Evolutionary conservation across 2,888 invertebrate genomes (phyloP), one percentile per base, ranked within the genome.

Genomic region (Orchesellides sinensis): DNA sequence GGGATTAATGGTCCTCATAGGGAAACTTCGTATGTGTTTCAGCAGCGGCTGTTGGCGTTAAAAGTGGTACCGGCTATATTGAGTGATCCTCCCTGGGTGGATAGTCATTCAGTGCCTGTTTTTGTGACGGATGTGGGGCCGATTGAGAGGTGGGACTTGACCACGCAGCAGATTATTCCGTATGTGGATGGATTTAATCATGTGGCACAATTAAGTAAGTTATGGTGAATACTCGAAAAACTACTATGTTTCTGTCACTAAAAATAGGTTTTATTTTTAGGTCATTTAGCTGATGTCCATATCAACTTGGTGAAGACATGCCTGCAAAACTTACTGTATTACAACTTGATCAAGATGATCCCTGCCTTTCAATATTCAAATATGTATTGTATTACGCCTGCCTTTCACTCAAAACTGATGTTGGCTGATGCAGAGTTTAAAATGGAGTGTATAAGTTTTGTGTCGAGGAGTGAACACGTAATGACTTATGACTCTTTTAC

Each of bases 171-270:
- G 93, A 93, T 95, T 82, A 91, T 96, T 27, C 96, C 96, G 0
- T 95, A 95, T 89, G 96, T 98, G 66, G 96, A 98, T 90, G 98
- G 98, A 0, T 96, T 95, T 89, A 96, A 97, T 90, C 97, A 98
- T 90, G 94, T 98, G 3, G 94, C 96, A 0, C 94, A 96, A 89
- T 97, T 98, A 85, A 86, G 88, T 88, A 82, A 79, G 80, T 65
- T 5, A 3, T 27, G 1, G 12, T 35, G 40, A 40, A 45, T 40
- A 5, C 14, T 25, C 4, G 21, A 14, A 19, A 23, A 17, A 19
- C 12, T 35, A 65, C 12, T 32, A 32, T 5, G 32, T 10, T 32
- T 10, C 5, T 10, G 32, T 32, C 10, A 32, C 10, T 10, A 6
- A 32, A 32, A 32, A 40, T 40, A 21, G 35, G 17, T 45, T 68